A percentile compares a stretch with the other conserved stretches of the same genome.
These are phyloP conservation scores for Hyppa rectilinea DNA, from an alignment of 2,888 invertebrate genomes.

Conservation along the genomic window DNA sequence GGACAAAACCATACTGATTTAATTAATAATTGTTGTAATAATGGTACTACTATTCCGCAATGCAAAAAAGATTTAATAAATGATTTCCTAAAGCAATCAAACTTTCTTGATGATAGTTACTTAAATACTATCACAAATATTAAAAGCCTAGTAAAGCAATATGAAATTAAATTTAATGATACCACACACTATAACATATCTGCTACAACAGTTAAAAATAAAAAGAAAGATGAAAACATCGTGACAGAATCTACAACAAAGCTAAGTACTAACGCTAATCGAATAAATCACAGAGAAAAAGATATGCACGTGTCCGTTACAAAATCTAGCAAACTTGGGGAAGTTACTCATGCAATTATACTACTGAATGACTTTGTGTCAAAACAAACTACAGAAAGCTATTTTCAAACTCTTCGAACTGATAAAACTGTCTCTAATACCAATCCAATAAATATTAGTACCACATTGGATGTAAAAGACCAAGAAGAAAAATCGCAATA, in stretches of 20 bases:
- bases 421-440: slow-evolving; percentile 5
- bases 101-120: slow-evolving; percentile 43
- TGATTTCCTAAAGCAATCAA: slow-evolving; percentile 33
- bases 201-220: neutral
- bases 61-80: slow-evolving; percentile 59
- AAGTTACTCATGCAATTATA: slow-evolving; percentile 58
- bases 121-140: slow-evolving; percentile 74
- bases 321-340: slow-evolving; percentile 44
- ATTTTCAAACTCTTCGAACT: neutral
- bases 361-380: slow-evolving; percentile 60
- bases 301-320: slow-evolving; percentile 4
- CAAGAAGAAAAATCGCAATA: neutral
- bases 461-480: neutral
- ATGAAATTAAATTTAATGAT: slow-evolving; percentile 64
- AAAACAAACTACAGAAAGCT: slow-evolving; percentile 59
- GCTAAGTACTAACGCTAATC: neutral
- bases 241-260: slow-evolving; percentile 12
- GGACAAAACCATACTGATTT: slow-evolving; percentile 70
- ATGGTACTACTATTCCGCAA: slow-evolving; percentile 48
- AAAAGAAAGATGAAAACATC: slow-evolving; percentile 25
- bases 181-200: slow-evolving; percentile 8
- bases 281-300: slow-evolving; percentile 29
- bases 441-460: neutral
- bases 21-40: slow-evolving; percentile 74
- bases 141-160: slow-evolving; percentile 72